Percentiles rank a stretch among this genome's conserved stretches.
Conservation (phyloP, 2,888 invertebrate genomes). For the Tenthredo livida region DNA sequence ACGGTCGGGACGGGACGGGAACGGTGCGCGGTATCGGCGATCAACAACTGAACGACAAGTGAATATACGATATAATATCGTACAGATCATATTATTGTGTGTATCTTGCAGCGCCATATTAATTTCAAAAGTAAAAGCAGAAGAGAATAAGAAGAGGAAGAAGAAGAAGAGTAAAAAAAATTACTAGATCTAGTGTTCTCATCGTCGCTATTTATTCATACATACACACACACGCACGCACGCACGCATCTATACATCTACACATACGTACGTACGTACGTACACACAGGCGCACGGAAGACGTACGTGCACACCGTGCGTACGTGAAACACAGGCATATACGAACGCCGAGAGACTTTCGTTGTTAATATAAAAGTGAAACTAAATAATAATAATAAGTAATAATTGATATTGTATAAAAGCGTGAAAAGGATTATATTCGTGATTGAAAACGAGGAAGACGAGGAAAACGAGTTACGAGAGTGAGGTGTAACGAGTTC, state of each 20-base stretch:
- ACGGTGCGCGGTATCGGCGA: conserved; percentile 31
- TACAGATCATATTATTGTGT: not conserved
- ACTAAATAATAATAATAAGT: not conserved
- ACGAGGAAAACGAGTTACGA: not conserved
- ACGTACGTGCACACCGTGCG: not conserved
- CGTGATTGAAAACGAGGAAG: not conserved
- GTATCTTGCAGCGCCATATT: not conserved
- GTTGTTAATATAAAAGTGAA: not conserved
- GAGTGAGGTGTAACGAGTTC: conserved; percentile 20
- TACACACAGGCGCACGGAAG: not conserved
- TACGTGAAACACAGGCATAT: not conserved
- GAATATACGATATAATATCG: not conserved
- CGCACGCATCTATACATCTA: not conserved
- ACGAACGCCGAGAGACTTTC: not conserved
- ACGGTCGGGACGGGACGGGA: not conserved
- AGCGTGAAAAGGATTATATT: not conserved
- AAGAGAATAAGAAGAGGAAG: no score
- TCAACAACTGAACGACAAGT: conserved; percentile 5
- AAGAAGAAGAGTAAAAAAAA: not conserved
- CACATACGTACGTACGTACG: not conserved
- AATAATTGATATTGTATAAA: not conserved
- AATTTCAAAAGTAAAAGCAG: not conserved
- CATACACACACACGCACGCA: not conserved
- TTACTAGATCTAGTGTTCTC: not conserved
- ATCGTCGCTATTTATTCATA: not conserved